A percentile compares a stretch with the other conserved stretches of the same genome.
These are phyloP conservation scores for Nomia melanderi DNA, from an alignment of 1,140 invertebrate species.

Conservation along the genomic window DNA sequence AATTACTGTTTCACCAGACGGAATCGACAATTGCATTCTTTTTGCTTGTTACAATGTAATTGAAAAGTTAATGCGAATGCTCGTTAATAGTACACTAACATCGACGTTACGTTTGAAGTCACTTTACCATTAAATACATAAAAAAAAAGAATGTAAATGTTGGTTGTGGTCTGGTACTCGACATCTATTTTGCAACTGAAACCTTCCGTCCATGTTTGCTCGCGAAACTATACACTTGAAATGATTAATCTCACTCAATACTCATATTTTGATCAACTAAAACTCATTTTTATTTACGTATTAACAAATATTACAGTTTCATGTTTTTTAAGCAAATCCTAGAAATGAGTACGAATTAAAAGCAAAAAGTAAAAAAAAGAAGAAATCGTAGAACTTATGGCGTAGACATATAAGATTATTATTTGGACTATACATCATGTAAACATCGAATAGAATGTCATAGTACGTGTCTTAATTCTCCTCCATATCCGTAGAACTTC, in stretches of 20 bases:
- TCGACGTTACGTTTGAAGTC: constrained; percentile 25
- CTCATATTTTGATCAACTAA: constrained; percentile 41
- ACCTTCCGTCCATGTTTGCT: background rate
- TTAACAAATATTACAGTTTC: constrained; percentile 48
- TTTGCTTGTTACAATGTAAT: constrained; percentile 52
- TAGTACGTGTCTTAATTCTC: constrained; percentile 30
- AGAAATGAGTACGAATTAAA: constrained; percentile 44
- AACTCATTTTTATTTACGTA: constrained; percentile 45
- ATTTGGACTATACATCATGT: constrained; percentile 43
- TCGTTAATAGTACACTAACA: constrained; percentile 35
- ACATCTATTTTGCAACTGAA: background rate
- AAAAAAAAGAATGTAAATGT: constrained; percentile 17
- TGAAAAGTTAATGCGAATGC: constrained; percentile 48
- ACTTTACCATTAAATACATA: constrained; percentile 1
- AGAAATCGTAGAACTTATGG: constrained; percentile 33
- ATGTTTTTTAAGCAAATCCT: constrained; percentile 36
- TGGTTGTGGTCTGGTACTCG: background rate
- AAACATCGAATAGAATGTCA: constrained; percentile 46
- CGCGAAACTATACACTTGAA: background rate
- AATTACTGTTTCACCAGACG: constrained; percentile 56
- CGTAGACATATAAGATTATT: constrained; percentile 41
- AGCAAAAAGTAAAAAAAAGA: constrained; percentile 35
- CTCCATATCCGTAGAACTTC: constrained; percentile 28
- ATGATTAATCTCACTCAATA: constrained; percentile 26
- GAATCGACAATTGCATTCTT: constrained; percentile 47